phyloP scores from a whole-genome alignment of 2,888 invertebrate genomes.

The Heliconius ethilla region DNA sequence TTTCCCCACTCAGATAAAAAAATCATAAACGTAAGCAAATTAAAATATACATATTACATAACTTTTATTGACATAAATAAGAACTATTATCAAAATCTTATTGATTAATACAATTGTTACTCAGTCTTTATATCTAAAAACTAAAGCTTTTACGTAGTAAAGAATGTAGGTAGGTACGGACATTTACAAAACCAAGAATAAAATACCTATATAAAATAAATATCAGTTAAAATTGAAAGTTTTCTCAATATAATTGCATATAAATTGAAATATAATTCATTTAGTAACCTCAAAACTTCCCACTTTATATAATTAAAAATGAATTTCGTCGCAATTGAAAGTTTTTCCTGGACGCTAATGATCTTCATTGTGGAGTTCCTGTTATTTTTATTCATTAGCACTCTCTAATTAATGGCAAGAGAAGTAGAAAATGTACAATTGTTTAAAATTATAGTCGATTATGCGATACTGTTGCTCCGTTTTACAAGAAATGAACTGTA shows the following conservation, averaged over 20 bases:
- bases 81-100: too few species aligned
- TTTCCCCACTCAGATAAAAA: too few species aligned
- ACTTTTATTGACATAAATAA: too few species aligned
- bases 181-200: too few species aligned
- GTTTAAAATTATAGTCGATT: conserved; percentile 26
- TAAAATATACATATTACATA: too few species aligned
- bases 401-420: conserved; percentile 48
- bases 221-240: background rate
- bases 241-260: background rate
- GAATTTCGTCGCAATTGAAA: conserved; percentile 64
- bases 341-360: conserved; percentile 55
- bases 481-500: background rate
- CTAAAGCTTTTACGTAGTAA: too few species aligned
- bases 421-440: conserved; percentile 35
- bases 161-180: too few species aligned
- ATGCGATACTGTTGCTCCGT: background rate
- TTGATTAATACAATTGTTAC: too few species aligned
- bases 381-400: conserved; percentile 58
- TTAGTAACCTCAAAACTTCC: conserved; percentile 31
- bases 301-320: conserved; percentile 63
- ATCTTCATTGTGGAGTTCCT: conserved; percentile 59
- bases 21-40: too few species aligned
- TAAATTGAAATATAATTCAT: conserved; percentile 5
- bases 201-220: background rate
- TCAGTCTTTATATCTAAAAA: too few species aligned